These are phyloP conservation scores for Orchestes rusci DNA, from an alignment of 2,888 invertebrate genomes.

Conservation along the genomic window DNA sequence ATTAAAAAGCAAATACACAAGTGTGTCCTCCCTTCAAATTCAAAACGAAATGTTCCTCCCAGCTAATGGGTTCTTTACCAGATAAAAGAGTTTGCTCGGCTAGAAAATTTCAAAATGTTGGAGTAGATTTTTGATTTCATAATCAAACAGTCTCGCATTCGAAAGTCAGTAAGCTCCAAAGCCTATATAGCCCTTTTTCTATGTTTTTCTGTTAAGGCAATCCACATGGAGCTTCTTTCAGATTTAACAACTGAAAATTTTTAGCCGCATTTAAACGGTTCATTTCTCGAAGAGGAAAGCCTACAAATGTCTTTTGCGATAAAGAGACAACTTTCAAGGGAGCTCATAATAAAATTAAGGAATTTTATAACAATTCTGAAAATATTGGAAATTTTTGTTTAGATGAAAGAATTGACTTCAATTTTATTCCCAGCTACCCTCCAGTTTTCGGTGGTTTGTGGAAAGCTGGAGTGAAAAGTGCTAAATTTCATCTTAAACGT, in stretches of 20 bases:
- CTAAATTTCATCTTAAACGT: conserved; percentile 7
- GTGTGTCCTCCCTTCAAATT: conserved; percentile 14
- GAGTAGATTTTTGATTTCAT: conserved; percentile 14
- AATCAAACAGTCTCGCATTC: conserved; percentile 12
- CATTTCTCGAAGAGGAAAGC: conserved; percentile 15
- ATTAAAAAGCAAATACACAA: conserved; percentile 18
- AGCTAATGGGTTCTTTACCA: conserved; percentile 19
- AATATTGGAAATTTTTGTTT: background rate
- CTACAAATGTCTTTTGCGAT: conserved; percentile 11
- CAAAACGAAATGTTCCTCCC: conserved; percentile 10
- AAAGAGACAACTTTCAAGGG: conserved; percentile 17
- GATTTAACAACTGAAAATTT: conserved; percentile 17
- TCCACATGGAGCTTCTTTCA: conserved; percentile 15
- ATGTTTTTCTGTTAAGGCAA: conserved; percentile 14
- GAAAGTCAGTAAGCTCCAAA: conserved; percentile 5
- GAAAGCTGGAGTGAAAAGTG: conserved; percentile 4
- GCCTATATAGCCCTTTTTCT: conserved; percentile 15
- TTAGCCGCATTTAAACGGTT: conserved; percentile 13
- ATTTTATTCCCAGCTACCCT: conserved; percentile 30
- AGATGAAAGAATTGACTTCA: conserved; percentile 24
- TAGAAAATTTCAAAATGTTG: conserved; percentile 10
- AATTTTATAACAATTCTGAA: conserved; percentile 1
- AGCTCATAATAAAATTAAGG: conserved; percentile 10
- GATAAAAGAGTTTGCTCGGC: conserved; percentile 9
- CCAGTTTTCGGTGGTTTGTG: conserved; percentile 30